Percentiles rank a stretch among this genome's conserved stretches.
Evolutionary conservation across 2,888 invertebrate species (phyloP).

Genomic region (Scaptodrosophila latifasciaeformis): DNA sequence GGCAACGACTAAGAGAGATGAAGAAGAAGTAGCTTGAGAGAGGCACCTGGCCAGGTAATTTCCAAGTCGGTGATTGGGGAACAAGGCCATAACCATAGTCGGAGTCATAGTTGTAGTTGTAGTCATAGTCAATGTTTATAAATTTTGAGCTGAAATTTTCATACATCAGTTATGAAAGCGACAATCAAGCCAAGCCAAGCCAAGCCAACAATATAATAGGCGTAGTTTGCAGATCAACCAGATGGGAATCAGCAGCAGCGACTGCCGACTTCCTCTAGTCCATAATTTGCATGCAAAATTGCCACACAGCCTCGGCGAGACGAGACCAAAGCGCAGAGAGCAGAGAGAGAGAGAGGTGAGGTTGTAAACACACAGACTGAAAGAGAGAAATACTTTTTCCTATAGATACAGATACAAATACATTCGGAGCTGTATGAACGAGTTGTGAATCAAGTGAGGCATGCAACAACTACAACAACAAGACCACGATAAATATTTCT

Average conservation of each 20-base stretch:
- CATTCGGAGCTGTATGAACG: too few species aligned
- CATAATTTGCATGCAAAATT: conserved; percentile 57
- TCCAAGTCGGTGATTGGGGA: too few species aligned
- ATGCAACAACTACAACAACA: conserved; percentile 36
- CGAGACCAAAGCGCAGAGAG: conserved; percentile 10
- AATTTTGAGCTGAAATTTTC: conserved; percentile 30
- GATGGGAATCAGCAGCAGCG: conserved; percentile 30
- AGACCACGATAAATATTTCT: conserved; percentile 54
- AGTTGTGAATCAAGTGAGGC: conserved; percentile 57
- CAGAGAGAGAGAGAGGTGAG: too few species aligned
- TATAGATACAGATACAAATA: too few species aligned
- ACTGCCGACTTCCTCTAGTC: conserved; percentile 35
- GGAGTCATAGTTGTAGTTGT: too few species aligned
- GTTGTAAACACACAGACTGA: too few species aligned
- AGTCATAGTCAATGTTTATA: conserved; percentile 39
- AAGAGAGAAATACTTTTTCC: too few species aligned
- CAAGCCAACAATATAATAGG: conserved; percentile 12
- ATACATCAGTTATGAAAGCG: conserved; percentile 36
- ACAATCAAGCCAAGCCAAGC: too few species aligned
- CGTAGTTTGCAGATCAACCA: conserved; percentile 40
- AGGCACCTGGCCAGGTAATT: neutral
- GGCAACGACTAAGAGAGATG: neutral
- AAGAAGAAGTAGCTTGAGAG: neutral
- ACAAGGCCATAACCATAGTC: neutral
- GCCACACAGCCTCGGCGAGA: conserved; percentile 32